A percentile compares a stretch with the other conserved stretches of the same genome.
Evolutionary conservation across 2,797 vertebrate genomes (phyloP).

Genomic region (Setipinna tenuifilis): DNA sequence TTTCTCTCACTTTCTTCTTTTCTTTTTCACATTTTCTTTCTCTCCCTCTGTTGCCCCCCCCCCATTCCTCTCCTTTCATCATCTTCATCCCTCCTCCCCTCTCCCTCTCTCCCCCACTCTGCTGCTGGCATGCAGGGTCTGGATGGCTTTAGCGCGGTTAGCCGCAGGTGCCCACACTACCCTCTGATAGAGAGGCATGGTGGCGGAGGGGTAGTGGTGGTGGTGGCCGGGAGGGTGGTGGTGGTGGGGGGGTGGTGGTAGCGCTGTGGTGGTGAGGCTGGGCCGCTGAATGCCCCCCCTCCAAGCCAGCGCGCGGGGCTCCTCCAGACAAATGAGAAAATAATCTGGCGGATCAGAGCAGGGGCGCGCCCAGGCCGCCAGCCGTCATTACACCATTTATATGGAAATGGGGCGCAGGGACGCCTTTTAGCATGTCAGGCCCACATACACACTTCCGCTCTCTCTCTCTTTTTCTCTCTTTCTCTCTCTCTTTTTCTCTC

Average conservation of each 20-base stretch:
- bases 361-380: conserved; percentile 34
- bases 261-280: neutral
- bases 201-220: neutral
- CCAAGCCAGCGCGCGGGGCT: conserved; percentile 14
- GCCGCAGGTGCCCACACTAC: too few relatives aligned
- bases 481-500: too few relatives aligned
- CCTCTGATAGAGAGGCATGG: too few relatives aligned
- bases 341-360: conserved; percentile 56
- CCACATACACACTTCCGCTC: neutral
- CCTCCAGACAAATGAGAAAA: conserved; percentile 59
- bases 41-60: too few relatives aligned
- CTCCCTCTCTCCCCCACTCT: neutral
- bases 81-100: neutral
- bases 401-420: conserved; percentile 46
- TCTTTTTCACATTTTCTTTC: neutral
- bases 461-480: neutral
- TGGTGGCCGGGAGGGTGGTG: neutral
- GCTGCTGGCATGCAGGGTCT: too few relatives aligned
- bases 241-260: too few relatives aligned
- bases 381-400: conserved; percentile 50
- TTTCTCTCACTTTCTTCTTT: neutral
- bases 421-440: conserved; percentile 14
- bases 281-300: neutral
- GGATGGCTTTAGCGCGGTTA: too few relatives aligned
- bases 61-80: too few relatives aligned